These are phyloP conservation scores for Sebastes paucispinis DNA, from an alignment of 2,797 vertebrate species.

Conservation along the genomic window DNA sequence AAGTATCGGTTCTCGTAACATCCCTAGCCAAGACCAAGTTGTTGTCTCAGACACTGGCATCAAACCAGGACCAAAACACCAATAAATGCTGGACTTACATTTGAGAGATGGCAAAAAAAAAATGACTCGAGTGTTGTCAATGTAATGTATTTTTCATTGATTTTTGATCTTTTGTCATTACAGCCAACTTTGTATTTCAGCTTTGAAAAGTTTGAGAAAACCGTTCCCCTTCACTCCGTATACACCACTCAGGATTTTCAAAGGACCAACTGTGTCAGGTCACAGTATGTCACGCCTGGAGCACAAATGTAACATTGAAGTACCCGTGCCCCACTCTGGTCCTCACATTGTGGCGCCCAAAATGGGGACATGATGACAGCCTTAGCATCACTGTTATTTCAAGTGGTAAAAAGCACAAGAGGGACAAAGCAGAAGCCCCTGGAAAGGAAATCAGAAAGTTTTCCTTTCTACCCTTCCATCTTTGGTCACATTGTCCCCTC, in stretches of 20 bases:
- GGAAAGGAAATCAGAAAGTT: neutral
- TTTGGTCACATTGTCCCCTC: neutral
- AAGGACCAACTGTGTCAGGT: neutral
- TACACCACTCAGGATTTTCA: neutral
- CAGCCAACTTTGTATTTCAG: neutral
- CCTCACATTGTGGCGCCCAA: neutral
- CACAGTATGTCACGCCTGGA: neutral
- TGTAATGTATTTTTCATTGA: neutral
- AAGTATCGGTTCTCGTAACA: too few relatives aligned
- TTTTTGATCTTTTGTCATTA: neutral
- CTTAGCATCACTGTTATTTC: constrained; percentile 23
- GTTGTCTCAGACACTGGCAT: too few relatives aligned
- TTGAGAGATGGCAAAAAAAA: neutral
- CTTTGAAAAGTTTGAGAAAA: neutral
- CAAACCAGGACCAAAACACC: neutral
- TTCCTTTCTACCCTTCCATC: neutral
- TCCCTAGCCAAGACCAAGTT: too few relatives aligned
- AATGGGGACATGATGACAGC: constrained; percentile 36
- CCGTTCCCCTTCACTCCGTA: neutral
- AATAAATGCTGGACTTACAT: neutral
- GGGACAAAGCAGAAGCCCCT: neutral
- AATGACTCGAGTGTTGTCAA: neutral
- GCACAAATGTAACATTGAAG: constrained; percentile 4
- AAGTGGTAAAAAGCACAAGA: constrained; percentile 10
- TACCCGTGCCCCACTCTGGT: neutral